Evolutionary conservation across 2,888 invertebrate genomes (phyloP).

Genomic region (Plutella xylostella): DNA sequence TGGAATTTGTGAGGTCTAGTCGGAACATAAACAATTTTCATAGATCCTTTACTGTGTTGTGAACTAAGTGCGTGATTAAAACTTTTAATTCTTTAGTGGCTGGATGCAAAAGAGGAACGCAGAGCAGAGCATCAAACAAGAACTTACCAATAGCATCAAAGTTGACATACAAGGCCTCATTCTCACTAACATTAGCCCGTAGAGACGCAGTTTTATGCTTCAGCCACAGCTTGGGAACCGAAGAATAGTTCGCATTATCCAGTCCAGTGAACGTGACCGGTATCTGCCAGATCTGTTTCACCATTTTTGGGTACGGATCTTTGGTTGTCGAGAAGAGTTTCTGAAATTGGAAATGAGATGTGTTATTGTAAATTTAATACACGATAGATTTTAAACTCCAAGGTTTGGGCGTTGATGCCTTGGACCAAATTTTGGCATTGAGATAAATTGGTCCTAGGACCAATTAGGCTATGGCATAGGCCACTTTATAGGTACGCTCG

Average conservation of each 20-base stretch:
- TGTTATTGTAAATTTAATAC: too few species aligned
- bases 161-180: conserved; percentile 72
- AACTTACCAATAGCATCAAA: conserved; percentile 67
- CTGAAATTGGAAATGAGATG: conserved; percentile 33
- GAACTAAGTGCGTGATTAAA: neutral
- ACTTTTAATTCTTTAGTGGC: neutral
- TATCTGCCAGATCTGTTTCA: conserved; percentile 68
- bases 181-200: conserved; percentile 28
- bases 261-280: conserved; percentile 62
- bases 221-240: conserved; percentile 44
- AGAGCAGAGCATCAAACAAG: neutral
- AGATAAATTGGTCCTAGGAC: too few species aligned
- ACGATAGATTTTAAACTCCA: too few species aligned
- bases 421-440: too few species aligned
- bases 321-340: conserved; percentile 40
- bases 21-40: too few species aligned
- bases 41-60: neutral
- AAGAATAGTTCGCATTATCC: conserved; percentile 27
- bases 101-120: neutral
- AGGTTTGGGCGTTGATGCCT: too few species aligned
- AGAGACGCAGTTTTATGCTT: conserved; percentile 24
- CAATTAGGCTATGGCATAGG: too few species aligned
- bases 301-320: conserved; percentile 36
- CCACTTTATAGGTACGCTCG: too few species aligned
- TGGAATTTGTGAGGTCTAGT: too few species aligned